These are phyloP conservation scores for Brienomyrus longianalis DNA, from an alignment of 2,113 vertebrate genomes.

Conservation along the genomic window DNA sequence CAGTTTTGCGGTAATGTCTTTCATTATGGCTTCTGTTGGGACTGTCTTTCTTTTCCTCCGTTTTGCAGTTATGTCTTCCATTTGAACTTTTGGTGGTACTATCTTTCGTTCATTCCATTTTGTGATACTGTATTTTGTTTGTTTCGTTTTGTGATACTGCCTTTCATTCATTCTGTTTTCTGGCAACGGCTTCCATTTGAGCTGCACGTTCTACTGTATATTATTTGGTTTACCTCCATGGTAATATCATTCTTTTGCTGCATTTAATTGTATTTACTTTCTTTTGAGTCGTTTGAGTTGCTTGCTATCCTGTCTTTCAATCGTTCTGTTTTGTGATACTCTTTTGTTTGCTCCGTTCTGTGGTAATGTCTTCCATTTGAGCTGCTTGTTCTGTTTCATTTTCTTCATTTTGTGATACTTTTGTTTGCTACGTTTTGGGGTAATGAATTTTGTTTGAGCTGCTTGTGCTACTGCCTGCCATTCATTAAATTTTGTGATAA, in stretches of 20 bases:
- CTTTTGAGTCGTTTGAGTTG: not conserved
- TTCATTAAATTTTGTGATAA: not conserved
- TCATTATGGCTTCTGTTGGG: not conserved
- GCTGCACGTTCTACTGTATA: too few species aligned
- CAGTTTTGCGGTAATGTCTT: not conserved
- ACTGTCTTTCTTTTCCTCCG: not conserved
- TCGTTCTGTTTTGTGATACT: not conserved
- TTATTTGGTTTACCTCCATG: not conserved
- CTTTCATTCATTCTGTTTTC: not conserved
- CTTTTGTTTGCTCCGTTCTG: not conserved
- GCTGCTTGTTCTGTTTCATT: not conserved
- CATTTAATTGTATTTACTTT: not conserved
- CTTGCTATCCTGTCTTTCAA: not conserved
- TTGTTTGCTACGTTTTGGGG: not conserved
- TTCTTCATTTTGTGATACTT: not conserved
- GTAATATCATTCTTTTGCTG: not conserved
- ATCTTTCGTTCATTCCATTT: not conserved
- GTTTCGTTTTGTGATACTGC: not conserved
- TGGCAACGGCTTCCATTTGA: too few species aligned
- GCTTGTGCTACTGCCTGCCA: not conserved
- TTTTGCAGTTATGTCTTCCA: not conserved
- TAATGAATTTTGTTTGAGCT: not conserved
- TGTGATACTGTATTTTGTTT: not conserved
- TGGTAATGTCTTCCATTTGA: not conserved
- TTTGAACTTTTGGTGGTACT: not conserved